Evolutionary conservation across 2,888 invertebrate genomes (phyloP), one percentile per base, ranked within the genome.

Genomic region (Drosophila niveifrons): DNA sequence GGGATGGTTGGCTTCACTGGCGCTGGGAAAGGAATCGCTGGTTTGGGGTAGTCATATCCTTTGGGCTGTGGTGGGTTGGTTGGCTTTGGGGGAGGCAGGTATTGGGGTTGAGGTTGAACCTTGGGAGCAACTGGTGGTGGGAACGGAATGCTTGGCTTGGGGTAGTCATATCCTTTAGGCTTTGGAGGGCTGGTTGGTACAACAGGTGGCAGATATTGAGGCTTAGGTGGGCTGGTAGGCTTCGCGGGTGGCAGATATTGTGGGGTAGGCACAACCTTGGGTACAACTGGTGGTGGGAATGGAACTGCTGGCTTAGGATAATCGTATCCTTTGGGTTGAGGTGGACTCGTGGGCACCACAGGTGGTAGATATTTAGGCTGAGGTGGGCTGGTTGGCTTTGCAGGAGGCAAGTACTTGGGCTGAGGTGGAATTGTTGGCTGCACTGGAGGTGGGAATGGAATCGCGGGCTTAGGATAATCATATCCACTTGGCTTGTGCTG

Each of bases 11-110:
- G 75, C 13, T 67, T 63, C 1, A 69, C 63, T 18, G 83, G 83
- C 18, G 68, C 67, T 13, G 68, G 75, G 43, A 82, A 80, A 7
- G 82, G 82, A 57, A 75, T 66, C 2, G 39, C 65, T 10, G 84
- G 86, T 39, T 82, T 78, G 2, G 88, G 87, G 29, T 88, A 86
- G 6, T 72, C 66, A 9, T 88, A 87, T 1, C 88, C 81, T n/a
- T 68, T 63, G 1, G 70, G 65, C 15, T 73, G 59, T 1, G 77
- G 72, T 41, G 80, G 73, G 3, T 2, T 69, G 0, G 75, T 72
- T 3, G 75, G 75, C 23, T 59, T 58, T 2, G 67, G 56, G n/a
- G 84, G 81, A 67, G 84, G 78, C 11, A 72, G 75, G 31, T 87
- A 88, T 67, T 57, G 66, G 0, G 70, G 67, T 17, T 62, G 71